These are phyloP conservation scores for Opisthocomus hoazin DNA, from an alignment of 2,113 vertebrate genomes.

Conservation along the genomic window DNA sequence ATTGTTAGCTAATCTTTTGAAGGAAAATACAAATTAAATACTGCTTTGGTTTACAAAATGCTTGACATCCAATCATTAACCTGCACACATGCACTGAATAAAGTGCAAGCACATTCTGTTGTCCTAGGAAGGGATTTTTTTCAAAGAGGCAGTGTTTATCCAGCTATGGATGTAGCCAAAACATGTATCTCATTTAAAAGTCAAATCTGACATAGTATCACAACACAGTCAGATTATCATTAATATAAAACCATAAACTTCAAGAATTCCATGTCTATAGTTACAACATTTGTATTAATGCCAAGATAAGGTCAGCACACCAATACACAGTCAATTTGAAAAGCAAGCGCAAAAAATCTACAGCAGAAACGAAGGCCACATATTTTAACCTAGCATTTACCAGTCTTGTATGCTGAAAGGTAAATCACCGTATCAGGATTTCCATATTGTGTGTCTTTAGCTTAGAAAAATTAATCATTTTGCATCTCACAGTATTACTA, in stretches of 20 bases:
- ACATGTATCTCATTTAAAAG: not conserved
- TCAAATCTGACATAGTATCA: not conserved
- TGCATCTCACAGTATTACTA: not conserved
- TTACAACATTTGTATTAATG: not conserved
- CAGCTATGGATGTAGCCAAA: not conserved
- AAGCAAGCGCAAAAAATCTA: not conserved
- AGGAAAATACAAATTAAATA: conserved; percentile 10
- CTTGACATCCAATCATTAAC: not conserved
- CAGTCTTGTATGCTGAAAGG: not conserved
- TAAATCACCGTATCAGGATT: not conserved
- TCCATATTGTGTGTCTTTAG: not conserved
- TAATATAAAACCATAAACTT: not conserved
- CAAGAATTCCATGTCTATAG: not conserved
- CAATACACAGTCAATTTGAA: not conserved
- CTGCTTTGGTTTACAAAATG: not conserved
- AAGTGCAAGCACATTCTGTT: not conserved
- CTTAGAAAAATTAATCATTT: not conserved
- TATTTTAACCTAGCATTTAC: not conserved
- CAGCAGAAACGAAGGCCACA: not conserved
- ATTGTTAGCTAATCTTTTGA: not conserved
- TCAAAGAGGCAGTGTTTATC: not conserved
- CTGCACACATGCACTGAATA: not conserved
- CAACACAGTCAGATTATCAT: not conserved
- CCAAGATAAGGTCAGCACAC: not conserved
- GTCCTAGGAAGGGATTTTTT: not conserved